Conservation (phyloP, 2,888 invertebrate species). For the Drosophila testacea region DNA sequence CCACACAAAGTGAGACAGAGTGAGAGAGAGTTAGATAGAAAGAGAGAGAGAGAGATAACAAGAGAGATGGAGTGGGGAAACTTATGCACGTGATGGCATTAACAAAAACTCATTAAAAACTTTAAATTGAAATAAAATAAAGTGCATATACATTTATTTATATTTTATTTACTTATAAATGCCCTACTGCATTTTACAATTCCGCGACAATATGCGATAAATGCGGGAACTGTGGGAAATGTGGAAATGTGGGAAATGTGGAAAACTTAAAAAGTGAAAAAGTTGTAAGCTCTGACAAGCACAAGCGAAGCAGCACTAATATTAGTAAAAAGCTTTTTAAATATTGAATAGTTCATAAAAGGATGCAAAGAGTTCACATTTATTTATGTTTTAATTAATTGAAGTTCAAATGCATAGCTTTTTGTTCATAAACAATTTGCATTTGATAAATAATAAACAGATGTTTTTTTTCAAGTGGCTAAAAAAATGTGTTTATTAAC, state of each 20-base stretch:
- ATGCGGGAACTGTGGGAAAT: background rate
- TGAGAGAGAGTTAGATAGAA: background rate
- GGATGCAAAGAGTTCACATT: constrained; percentile 2
- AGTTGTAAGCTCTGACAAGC: constrained; percentile 22
- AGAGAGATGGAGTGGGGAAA: background rate
- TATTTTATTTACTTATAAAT: constrained; percentile 46
- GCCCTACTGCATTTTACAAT: constrained; percentile 35
- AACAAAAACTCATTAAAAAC: constrained; percentile 80
- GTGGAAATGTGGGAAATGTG: constrained; percentile 1
- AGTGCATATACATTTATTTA: constrained; percentile 54
- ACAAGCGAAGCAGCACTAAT: constrained; percentile 17
- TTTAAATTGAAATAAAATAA: constrained; percentile 82
- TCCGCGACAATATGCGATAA: constrained; percentile 44
- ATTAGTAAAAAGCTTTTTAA: constrained; percentile 17
- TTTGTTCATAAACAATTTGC: constrained; percentile 7
- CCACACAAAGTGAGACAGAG: constrained; percentile 1
- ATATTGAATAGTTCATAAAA: constrained; percentile 24
- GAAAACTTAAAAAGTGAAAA: constrained; percentile 14
- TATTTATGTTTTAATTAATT: constrained; percentile 19
- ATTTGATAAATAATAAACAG: constrained; percentile 1
- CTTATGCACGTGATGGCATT: constrained; percentile 49
- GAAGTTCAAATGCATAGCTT: background rate
- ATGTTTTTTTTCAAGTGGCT: background rate
- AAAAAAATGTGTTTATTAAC: background rate
- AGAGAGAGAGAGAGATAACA: background rate